Conservation (phyloP, 2,888 invertebrate genomes). For the Achlya flavicornis region DNA sequence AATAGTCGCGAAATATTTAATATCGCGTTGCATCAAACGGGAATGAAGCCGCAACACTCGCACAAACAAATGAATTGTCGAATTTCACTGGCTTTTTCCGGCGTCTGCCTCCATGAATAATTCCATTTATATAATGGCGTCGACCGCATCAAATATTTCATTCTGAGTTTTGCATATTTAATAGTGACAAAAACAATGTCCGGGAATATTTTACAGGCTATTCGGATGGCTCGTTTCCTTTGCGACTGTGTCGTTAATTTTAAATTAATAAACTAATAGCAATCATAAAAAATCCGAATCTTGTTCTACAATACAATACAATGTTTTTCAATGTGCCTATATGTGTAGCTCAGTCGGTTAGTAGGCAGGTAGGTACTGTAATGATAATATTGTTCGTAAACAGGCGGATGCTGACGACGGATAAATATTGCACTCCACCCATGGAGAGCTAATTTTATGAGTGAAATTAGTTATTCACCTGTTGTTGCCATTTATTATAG, state of each 20-base stretch:
- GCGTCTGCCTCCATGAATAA: conserved; percentile 76
- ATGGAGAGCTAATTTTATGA: conserved; percentile 80
- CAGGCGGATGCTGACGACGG: conserved; percentile 73
- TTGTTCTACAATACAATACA: no score
- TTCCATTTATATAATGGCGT: conserved; percentile 77
- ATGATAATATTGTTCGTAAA: conserved; percentile 57
- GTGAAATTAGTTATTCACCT: conserved; percentile 84
- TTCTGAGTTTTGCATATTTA: conserved; percentile 77
- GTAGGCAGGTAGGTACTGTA: conserved; percentile 24
- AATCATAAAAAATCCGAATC: no score
- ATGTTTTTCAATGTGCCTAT: neutral
- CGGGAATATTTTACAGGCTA: conserved; percentile 53
- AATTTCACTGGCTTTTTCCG: conserved; percentile 76
- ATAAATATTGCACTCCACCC: conserved; percentile 81
- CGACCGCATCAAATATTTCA: conserved; percentile 79
- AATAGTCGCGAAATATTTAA: conserved; percentile 49
- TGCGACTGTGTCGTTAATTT: conserved; percentile 24
- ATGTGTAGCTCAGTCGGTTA: neutral
- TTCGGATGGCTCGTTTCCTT: conserved; percentile 46
- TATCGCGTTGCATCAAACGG: conserved; percentile 55
- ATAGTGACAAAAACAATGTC: conserved; percentile 73
- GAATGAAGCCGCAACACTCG: conserved; percentile 67
- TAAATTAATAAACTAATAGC: neutral
- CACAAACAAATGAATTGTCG: conserved; percentile 77
- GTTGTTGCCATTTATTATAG: conserved; percentile 82